phyloP scores from a whole-genome alignment of 2,888 invertebrate species.

The Selenia dentaria region DNA sequence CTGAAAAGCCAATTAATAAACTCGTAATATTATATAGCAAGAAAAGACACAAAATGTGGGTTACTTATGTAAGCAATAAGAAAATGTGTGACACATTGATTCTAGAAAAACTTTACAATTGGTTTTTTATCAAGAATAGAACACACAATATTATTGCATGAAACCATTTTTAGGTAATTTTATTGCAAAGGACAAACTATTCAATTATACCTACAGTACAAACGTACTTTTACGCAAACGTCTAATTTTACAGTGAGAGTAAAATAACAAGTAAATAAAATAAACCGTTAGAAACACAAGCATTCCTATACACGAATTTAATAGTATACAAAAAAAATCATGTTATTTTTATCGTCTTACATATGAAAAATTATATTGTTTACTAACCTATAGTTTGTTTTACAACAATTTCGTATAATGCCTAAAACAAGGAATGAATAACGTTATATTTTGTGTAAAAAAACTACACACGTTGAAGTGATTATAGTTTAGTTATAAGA shows the following conservation, averaged over 20 bases:
- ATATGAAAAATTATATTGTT: slow-evolving; percentile 41
- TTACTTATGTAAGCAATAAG: slow-evolving; percentile 25
- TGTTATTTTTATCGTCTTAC: slow-evolving; percentile 43
- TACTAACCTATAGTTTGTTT: slow-evolving; percentile 46
- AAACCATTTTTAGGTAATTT: slow-evolving; percentile 44
- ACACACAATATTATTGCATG: slow-evolving; percentile 41
- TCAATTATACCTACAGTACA: slow-evolving; percentile 70
- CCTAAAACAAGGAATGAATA: slow-evolving; percentile 78
- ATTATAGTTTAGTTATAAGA: slow-evolving; percentile 8
- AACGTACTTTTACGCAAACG: slow-evolving; percentile 55
- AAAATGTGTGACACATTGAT: slow-evolving; percentile 1
- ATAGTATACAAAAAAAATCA: slow-evolving; percentile 52
- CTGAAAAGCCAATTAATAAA: slow-evolving; percentile 15
- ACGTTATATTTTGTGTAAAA: slow-evolving; percentile 52
- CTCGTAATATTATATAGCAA: not conserved
- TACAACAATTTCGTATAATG: slow-evolving; percentile 62
- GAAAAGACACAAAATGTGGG: not conserved
- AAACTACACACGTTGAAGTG: slow-evolving; percentile 41
- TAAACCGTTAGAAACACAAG: slow-evolving; percentile 53
- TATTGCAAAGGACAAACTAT: slow-evolving; percentile 67
- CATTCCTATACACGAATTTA: slow-evolving; percentile 59
- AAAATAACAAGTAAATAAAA: slow-evolving; percentile 42
- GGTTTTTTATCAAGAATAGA: slow-evolving; percentile 27
- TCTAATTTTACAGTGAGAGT: slow-evolving; percentile 43
- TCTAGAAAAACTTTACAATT: slow-evolving; percentile 15